These are phyloP conservation scores for Thera britannica DNA, from an alignment of 2,888 invertebrate genomes.

Conservation along the genomic window DNA sequence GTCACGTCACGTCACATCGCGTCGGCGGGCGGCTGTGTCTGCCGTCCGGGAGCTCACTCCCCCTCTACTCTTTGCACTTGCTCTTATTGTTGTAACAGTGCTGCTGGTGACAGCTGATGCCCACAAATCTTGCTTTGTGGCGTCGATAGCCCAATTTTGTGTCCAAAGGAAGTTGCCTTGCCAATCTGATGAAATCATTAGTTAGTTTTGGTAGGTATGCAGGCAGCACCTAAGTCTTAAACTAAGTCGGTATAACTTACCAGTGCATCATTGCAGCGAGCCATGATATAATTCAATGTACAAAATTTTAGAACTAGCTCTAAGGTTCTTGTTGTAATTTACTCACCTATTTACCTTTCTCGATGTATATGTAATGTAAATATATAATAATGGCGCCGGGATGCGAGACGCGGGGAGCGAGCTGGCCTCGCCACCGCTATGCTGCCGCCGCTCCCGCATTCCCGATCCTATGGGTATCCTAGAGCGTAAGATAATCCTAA, in stretches of 20 bases:
- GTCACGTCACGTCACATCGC: neutral
- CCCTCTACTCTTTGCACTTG: neutral
- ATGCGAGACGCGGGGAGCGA: slow-evolving; percentile 1
- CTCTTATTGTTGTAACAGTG: neutral
- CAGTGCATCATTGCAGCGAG: slow-evolving; percentile 7
- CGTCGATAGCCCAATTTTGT: too few species aligned
- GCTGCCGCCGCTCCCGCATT: too few species aligned
- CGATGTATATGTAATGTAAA: slow-evolving; percentile 17
- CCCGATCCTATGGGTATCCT: slow-evolving; percentile 33
- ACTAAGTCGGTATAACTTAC: neutral
- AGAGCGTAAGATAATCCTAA: slow-evolving; percentile 55
- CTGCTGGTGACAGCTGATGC: too few species aligned
- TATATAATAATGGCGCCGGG: neutral
- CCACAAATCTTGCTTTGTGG: too few species aligned
- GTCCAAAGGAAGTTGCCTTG: neutral
- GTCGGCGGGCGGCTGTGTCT: neutral
- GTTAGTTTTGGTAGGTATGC: neutral
- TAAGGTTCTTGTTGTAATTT: neutral
- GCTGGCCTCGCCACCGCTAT: too few species aligned
- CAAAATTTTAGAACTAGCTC: slow-evolving; percentile 3
- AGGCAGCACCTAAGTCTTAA: too few species aligned
- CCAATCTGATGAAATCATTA: neutral
- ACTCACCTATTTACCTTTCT: slow-evolving; percentile 1
- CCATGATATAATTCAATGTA: slow-evolving; percentile 7
- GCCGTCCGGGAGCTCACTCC: neutral